phyloP scores from a whole-genome alignment of 2,113 vertebrate species.

The Brachyistius frenatus region DNA sequence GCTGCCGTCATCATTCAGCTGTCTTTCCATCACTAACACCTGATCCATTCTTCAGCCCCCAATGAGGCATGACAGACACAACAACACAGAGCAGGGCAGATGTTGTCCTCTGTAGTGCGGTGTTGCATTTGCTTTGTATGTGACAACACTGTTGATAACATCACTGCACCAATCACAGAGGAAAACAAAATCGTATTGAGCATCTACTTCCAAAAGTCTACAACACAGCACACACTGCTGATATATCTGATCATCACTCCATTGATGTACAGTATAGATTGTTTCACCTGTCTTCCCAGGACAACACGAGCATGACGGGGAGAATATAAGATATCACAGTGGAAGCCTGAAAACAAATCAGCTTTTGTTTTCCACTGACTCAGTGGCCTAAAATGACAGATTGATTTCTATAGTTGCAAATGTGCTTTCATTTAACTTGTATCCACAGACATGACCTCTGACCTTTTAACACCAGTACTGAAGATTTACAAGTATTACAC shows the following conservation, averaged over 20 bases:
- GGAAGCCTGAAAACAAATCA: no score
- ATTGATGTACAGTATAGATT: not conserved
- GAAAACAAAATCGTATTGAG: not conserved
- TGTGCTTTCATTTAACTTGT: slow-evolving; percentile 1
- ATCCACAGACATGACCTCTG: not conserved
- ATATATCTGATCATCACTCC: not conserved
- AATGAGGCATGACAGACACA: slow-evolving; percentile 39
- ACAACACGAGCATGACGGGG: no score
- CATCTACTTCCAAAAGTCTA: slow-evolving; percentile 38
- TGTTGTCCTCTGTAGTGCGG: slow-evolving; percentile 16
- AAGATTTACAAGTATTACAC: slow-evolving; percentile 13
- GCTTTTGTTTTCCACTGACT: no score
- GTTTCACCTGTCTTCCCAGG: not conserved
- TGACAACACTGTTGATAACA: slow-evolving; percentile 36
- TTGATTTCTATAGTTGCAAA: not conserved
- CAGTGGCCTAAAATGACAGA: not conserved
- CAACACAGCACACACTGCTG: not conserved
- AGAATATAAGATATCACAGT: no score
- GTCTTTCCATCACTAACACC: slow-evolving; percentile 24
- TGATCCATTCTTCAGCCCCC: slow-evolving; percentile 16
- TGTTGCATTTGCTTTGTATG: slow-evolving; percentile 2
- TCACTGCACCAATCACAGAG: slow-evolving; percentile 18
- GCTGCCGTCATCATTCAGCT: slow-evolving; percentile 2
- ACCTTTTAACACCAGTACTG: slow-evolving; percentile 4
- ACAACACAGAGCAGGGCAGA: slow-evolving; percentile 31